Percentiles rank a stretch among this genome's conserved stretches.
These are phyloP conservation scores for Parapristionchus giblindavisi DNA, from an alignment of 2,888 invertebrate genomes.

Conservation along the genomic window DNA sequence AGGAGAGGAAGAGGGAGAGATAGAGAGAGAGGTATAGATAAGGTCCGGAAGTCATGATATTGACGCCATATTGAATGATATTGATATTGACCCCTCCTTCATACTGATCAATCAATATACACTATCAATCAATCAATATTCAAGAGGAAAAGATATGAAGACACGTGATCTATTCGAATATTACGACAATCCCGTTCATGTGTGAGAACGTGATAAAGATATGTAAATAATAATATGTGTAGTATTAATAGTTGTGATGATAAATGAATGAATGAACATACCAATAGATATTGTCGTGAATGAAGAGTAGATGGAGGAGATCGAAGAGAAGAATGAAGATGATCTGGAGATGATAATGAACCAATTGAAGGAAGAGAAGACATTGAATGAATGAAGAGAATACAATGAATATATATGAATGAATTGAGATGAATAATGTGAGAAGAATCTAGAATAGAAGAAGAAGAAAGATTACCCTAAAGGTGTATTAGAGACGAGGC, in stretches of 20 bases:
- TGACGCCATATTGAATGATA: no score
- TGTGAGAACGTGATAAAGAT: background rate
- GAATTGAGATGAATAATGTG: conserved; percentile 11
- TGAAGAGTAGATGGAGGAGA: background rate
- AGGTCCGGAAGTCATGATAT: no score
- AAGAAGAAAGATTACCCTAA: no score
- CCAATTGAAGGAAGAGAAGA: conserved; percentile 5
- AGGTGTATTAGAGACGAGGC: no score
- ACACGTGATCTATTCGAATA: no score
- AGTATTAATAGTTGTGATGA: background rate
- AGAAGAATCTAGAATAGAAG: background rate
- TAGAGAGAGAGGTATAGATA: background rate
- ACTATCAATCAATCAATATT: no score
- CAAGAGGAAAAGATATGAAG: no score
- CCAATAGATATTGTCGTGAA: background rate
- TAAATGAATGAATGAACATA: background rate
- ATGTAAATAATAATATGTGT: background rate
- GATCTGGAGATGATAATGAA: background rate
- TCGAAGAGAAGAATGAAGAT: background rate
- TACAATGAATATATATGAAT: background rate
- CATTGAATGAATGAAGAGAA: conserved; percentile 7
- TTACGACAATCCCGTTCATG: background rate
- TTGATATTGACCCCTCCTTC: no score
- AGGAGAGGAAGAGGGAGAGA: background rate
- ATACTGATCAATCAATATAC: no score